Percentiles rank a stretch among this genome's conserved stretches.
Evolutionary conservation across 2,113 vertebrate genomes (phyloP).

Genomic region (Urocitellus parryii): DNA sequence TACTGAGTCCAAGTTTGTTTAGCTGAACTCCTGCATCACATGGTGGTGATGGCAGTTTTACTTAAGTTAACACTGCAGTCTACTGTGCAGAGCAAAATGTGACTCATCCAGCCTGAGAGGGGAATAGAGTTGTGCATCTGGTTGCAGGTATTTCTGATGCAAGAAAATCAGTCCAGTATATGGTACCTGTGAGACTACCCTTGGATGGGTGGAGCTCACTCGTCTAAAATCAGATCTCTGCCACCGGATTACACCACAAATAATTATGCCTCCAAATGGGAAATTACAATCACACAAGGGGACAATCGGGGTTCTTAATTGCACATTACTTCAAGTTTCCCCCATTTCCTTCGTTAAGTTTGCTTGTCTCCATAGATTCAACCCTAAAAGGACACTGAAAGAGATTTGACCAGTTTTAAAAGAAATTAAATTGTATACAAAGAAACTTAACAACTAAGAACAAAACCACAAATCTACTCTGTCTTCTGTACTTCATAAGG

Average conservation of each 20-base stretch:
- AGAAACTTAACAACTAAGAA: not conserved
- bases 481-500: not conserved
- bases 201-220: constrained; percentile 30
- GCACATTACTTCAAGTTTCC: constrained; percentile 30
- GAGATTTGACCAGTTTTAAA: not conserved
- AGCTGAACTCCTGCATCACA: rapidly evolving
- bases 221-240: constrained; percentile 47
- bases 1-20: not conserved
- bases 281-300: constrained; percentile 29
- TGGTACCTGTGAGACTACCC: not conserved
- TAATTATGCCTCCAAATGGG: constrained; percentile 64
- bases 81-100: not conserved
- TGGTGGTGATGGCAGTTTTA: not conserved
- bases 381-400: not conserved
- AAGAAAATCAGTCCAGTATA: not conserved
- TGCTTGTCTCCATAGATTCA: not conserved
- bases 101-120: not conserved
- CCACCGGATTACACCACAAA: constrained; percentile 4
- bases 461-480: not conserved
- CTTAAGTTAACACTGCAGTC: not conserved
- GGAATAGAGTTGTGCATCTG: not conserved
- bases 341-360: not conserved
- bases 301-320: constrained; percentile 77
- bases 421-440: not conserved
- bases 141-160: not conserved